Percentiles rank a stretch among this genome's conserved stretches.
phyloP scores from a whole-genome alignment of 2,797 vertebrate species.

The Melanotaenia nigrans region DNA sequence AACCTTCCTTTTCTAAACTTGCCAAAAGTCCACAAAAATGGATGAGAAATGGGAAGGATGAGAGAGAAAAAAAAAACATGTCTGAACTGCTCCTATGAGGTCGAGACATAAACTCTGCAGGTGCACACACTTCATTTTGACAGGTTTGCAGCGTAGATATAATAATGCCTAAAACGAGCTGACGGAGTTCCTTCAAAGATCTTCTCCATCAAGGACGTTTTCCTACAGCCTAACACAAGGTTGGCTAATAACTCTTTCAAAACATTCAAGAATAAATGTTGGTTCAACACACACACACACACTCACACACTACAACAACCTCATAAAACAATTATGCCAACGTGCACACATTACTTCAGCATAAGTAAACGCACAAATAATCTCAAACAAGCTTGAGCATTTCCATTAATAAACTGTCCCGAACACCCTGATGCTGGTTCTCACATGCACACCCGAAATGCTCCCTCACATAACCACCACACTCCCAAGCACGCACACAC shows the following conservation, averaged over 20 bases:
- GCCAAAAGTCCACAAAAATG: no score
- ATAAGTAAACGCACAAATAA: background rate
- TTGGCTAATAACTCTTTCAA: slow-evolving; percentile 23
- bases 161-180: slow-evolving; percentile 30
- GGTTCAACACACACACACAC: background rate
- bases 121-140: slow-evolving; percentile 35
- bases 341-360: background rate
- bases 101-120: background rate
- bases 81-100: slow-evolving; percentile 38
- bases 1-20: slow-evolving; percentile 37
- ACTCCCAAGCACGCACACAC: background rate
- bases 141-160: slow-evolving; percentile 21
- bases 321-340: background rate
- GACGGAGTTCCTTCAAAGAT: slow-evolving; percentile 27
- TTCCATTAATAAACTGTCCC: slow-evolving; percentile 21
- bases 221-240: slow-evolving; percentile 30
- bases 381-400: background rate
- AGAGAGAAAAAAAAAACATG: slow-evolving; percentile 28
- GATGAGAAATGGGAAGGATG: slow-evolving; percentile 37
- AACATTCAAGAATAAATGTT: slow-evolving; percentile 30
- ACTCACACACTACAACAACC: background rate
- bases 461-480: background rate
- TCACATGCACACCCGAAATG: slow-evolving; percentile 15
- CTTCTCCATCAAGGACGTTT: slow-evolving; percentile 21
- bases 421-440: slow-evolving; percentile 3